phyloP scores from a whole-genome alignment of 2,797 vertebrate genomes.

The Loriculus beryllinus region DNA sequence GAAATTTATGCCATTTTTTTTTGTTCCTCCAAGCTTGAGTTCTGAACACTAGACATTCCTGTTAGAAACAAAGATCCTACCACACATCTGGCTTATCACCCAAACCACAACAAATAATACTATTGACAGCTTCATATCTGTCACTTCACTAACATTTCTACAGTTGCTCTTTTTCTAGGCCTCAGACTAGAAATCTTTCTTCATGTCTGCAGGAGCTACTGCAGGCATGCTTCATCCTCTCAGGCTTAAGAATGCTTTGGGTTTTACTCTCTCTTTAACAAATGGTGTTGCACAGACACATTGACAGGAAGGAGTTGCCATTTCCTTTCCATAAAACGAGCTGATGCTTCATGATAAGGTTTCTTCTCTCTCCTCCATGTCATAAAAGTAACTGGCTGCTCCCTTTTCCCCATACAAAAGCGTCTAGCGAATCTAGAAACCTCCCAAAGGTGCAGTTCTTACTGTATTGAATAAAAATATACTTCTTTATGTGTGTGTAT shows the following conservation, averaged over 20 bases:
- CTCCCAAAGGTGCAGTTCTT: background rate
- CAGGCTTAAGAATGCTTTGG: background rate
- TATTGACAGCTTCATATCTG: background rate
- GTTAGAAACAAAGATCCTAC: background rate
- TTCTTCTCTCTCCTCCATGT: background rate
- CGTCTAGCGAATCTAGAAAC: background rate
- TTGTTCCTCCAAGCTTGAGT: background rate
- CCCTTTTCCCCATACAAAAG: background rate
- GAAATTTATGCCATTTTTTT: background rate
- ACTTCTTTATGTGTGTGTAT: too few relatives aligned
- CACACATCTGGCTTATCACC: background rate
- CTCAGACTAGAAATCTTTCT: background rate
- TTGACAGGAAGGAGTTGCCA: background rate
- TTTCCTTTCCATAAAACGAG: background rate
- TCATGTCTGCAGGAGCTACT: background rate
- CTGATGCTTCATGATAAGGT: background rate
- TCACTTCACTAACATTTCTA: background rate
- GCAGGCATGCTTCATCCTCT: background rate
- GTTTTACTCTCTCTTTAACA: background rate
- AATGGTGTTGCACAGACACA: background rate
- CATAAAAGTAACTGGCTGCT: background rate
- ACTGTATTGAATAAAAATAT: background rate
- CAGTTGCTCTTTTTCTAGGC: background rate
- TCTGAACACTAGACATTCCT: background rate
- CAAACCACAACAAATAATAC: background rate